Percentiles rank a stretch among this genome's conserved stretches.
phyloP scores from a whole-genome alignment of 2,888 invertebrate genomes.

The Heliconius aoede region DNA sequence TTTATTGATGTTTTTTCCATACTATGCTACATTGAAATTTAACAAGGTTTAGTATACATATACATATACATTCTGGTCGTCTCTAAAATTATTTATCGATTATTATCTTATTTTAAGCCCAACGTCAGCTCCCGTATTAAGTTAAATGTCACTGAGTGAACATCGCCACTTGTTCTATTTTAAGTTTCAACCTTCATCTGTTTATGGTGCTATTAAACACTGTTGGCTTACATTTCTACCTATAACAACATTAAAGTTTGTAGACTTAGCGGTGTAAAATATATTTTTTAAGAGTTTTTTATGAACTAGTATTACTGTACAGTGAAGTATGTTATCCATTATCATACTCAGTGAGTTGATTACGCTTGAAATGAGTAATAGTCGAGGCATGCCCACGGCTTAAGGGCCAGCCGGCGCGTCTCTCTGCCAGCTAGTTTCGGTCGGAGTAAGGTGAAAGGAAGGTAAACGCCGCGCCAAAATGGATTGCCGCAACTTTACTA shows the following conservation, averaged over 20 bases:
- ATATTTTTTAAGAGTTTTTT: too few relatives aligned
- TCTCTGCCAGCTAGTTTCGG: constrained; percentile 54
- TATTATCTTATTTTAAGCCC: constrained; percentile 14
- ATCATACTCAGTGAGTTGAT: constrained; percentile 11
- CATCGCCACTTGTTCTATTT: constrained; percentile 26
- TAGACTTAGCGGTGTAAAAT: not conserved
- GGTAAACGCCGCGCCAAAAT: constrained; percentile 75
- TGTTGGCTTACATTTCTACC: not conserved
- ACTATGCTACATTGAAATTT: not conserved
- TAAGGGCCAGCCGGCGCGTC: constrained; percentile 69
- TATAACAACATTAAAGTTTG: not conserved
- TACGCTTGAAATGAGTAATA: constrained; percentile 49
- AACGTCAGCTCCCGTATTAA: constrained; percentile 13
- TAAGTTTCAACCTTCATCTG: constrained; percentile 22
- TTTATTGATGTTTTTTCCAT: not conserved
- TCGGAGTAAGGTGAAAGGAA: constrained; percentile 74
- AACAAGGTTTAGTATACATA: not conserved
- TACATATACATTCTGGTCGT: not conserved
- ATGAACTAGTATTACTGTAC: not conserved
- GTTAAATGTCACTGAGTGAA: constrained; percentile 23
- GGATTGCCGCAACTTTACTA: constrained; percentile 79
- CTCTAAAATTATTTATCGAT: not conserved
- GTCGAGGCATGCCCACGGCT: constrained; percentile 53
- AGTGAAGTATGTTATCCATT: not conserved
- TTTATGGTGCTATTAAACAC: constrained; percentile 13